Evolutionary conservation across 2,888 invertebrate genomes (phyloP), one percentile per base, ranked within the genome.

Genomic region (Apoderus coryli): DNA sequence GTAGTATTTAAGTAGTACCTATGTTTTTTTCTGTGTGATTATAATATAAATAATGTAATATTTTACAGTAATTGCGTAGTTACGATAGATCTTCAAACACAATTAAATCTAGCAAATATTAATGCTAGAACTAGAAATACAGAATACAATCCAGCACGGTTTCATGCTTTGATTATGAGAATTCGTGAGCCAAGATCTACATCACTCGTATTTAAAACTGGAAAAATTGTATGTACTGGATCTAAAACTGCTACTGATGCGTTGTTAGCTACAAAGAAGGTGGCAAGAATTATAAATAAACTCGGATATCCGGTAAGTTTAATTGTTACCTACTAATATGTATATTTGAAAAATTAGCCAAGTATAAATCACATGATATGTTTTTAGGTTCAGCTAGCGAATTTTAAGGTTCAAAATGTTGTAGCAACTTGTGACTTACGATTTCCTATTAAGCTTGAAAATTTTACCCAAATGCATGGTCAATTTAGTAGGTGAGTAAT

Each of bases 151-250:
- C 85, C 85, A 5, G n/a, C 75, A 4, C 63, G 82, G 41, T 85
- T 85, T 50, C 76, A 79, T 47, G 85, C 84, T 7, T 72, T 85
- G 10, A 72, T 85, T 1, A 84, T 85, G 82, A 69, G 80, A 49
- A 76, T 85, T 52, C 60, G 79, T 29, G 78, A 77, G 39, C 85
- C 85, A 1, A 65, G 78, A 43, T 74, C 76, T 4, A 78, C 77
- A 10, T 76, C 77, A 4, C 55, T 78, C 12, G 76, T 78, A 41
- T 85, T 85, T 52, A 72, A 72, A 43, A 80, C 82, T 4, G 84
- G 84, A 0, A 85, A 84, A 63, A 66, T 85, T 30, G 79, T 85
- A 1, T 79, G 81, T 43, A 84, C 84, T 0, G 84, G 84, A 3
- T 73, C 81, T 3, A 71, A 72, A 49, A 79, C 74, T 53, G 84